Evolutionary conservation across 2,113 vertebrate genomes (phyloP).

Genomic region (Perca fluviatilis): DNA sequence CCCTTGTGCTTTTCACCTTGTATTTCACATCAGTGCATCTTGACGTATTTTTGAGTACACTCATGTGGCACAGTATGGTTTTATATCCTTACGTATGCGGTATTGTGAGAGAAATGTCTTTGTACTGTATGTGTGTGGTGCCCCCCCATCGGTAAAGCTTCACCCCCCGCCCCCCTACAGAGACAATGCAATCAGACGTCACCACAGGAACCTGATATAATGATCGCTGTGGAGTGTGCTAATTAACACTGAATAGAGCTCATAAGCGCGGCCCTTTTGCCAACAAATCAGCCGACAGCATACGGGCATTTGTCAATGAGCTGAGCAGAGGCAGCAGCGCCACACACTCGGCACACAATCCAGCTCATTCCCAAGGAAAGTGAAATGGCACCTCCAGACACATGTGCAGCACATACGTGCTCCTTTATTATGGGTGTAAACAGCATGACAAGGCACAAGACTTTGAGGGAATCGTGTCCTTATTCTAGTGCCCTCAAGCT

Average conservation of each 20-base stretch:
- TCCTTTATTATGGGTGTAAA: constrained; percentile 71
- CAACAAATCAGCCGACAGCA: constrained; percentile 73
- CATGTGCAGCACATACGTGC: constrained; percentile 50
- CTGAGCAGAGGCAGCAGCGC: constrained; percentile 45
- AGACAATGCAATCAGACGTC: constrained; percentile 85
- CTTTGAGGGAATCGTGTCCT: constrained; percentile 77
- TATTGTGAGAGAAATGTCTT: constrained; percentile 26
- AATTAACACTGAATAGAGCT: constrained; percentile 86
- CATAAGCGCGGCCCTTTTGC: constrained; percentile 61
- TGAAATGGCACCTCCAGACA: constrained; percentile 52
- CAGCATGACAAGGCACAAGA: constrained; percentile 72
- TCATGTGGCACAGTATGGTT: constrained; percentile 28
- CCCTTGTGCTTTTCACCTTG: constrained; percentile 20
- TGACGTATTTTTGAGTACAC: constrained; percentile 27
- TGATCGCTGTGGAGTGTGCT: constrained; percentile 87
- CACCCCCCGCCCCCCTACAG: constrained; percentile 72
- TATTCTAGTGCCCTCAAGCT: constrained; percentile 76
- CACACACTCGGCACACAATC: constrained; percentile 50
- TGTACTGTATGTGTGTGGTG: constrained; percentile 56
- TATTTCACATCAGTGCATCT: constrained; percentile 46
- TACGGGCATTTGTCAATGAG: constrained; percentile 60
- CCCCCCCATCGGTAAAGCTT: constrained; percentile 66
- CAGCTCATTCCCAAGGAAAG: constrained; percentile 24
- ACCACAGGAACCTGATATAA: constrained; percentile 88
- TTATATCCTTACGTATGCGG: constrained; percentile 30